A percentile compares a stretch with the other conserved stretches of the same genome.
These are phyloP conservation scores for Patella pellucida DNA, from an alignment of 2,888 invertebrate genomes.

Conservation along the genomic window DNA sequence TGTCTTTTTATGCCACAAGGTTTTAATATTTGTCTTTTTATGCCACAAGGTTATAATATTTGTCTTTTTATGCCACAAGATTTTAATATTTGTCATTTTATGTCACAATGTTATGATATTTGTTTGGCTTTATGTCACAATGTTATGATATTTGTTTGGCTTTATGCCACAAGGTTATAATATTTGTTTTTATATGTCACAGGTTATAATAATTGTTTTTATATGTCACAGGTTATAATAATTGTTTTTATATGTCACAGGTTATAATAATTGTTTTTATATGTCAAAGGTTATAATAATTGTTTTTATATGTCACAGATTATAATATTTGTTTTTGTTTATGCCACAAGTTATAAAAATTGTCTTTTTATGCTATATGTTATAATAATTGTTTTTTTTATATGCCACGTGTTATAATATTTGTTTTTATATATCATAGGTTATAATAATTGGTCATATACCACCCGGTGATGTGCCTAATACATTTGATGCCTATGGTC, in stretches of 20 bases:
- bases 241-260: slow-evolving; percentile 15
- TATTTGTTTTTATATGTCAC: background rate
- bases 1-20: too few species aligned
- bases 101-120: too few species aligned
- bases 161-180: too few species aligned
- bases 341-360: slow-evolving; percentile 31
- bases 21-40: too few species aligned
- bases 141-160: too few species aligned
- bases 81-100: too few species aligned
- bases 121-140: too few species aligned
- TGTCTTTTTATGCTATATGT: too few species aligned
- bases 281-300: slow-evolving; percentile 32
- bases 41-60: too few species aligned
- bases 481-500: slow-evolving; percentile 23
- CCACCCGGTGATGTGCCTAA: slow-evolving; percentile 25
- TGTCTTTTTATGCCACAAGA: too few species aligned
- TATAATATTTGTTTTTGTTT: background rate
- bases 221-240: background rate
- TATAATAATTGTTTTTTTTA: background rate
- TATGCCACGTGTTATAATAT: background rate
- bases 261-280: slow-evolving; percentile 27
- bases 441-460: slow-evolving; percentile 29
- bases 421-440: background rate
- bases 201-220: too few species aligned
- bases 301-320: background rate